Base-by-base conservation (phyloP, 2,113 vertebrate species). In the Sturnira hondurensis region DNA sequence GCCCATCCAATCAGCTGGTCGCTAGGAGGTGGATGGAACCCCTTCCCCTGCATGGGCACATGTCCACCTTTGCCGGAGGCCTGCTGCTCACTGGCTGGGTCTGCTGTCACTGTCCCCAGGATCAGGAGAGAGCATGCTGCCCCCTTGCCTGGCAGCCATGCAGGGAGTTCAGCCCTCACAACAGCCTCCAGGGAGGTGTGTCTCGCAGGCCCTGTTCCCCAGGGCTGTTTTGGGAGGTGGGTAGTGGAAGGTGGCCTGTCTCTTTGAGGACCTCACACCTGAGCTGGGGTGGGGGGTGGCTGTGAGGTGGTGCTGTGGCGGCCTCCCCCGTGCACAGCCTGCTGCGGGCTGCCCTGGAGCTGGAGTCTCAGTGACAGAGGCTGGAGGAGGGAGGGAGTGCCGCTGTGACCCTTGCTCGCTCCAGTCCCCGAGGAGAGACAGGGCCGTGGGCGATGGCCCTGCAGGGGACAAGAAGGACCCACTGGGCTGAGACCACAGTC, bases 81-180 rank as follows among this genome's bases (percentile, higher is more conserved):
- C 43, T 13, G 15, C 81, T 73, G 83, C 50, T 43, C 24, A 17
- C 78, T 68, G 31, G 22, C 43, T 24, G 41, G 28, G 20, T 14
- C 70, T 47, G 13, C 36, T 71, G 26, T 58, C 10, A 13, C 41
- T 36, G 36, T 43, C 61, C 71, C 68, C 84, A 67, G 94, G 81
- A 92, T 71, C 36, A 17, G 22, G 70, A 74, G 73, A 87, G 20
- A 81, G 78, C 17, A 16, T 33, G 10, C 7, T 0, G 31, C 47
- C 7, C 63, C 71, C 86, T 78, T 14, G 22, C 77, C 91, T 74
- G n/a, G 77, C 36, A 63, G 86, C 28, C 28, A 0, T 7, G 56
- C 81, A 45, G 65, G 58, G 56, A 97, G 90, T 58, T 83, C 24
- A 74, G 86, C 71, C 68, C 47, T 86, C 63, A n/a, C 3, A 4